Evolutionary conservation across 1,140 invertebrate species (phyloP), one percentile per base, ranked within the genome.

Genomic region (Meloidogyne exigua): DNA sequence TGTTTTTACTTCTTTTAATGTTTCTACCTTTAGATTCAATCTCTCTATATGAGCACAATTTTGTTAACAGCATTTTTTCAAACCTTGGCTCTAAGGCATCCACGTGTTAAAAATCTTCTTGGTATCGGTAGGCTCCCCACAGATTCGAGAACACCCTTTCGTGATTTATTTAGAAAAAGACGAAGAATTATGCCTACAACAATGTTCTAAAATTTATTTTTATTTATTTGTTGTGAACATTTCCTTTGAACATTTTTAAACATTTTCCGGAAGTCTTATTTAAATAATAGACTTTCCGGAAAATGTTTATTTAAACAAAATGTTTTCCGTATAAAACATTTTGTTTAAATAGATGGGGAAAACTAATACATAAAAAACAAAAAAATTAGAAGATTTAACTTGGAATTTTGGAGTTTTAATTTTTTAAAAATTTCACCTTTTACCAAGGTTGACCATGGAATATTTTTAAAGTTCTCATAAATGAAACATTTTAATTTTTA

Each of bases 11-110:
- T n/a, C n/a, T n/a, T n/a, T n/a, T n/a, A n/a, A 39, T 39, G 36
- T 39, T 39, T 39, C 10, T 63, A 12, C 13, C 75, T 84, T 75
- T 65, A 85, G 83, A 85, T 83, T 63, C 80, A 86, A 66, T 74
- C 83, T 0, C 44, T 85, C 10, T 85, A 85, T 68, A 86, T 84
- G 83, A 67, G 84, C n/a, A 74, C 76, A 12, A 70, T 86, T 12
- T 80, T 79, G 21, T 75, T 63, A 0, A 86, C 70, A 39, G 80
- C 84, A 67, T 75, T 85, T 71, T 67, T 76, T 9, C 80, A 86
- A 74, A 72, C 75, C 4, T 71, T 84, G n/a, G 23, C 86, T 9
- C 73, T 85, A 0, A 72, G 84, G 11, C 82, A 84, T 68, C 83
- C 83, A n/a, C 68, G 68, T 23, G 66, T 85, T 18, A 85, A 85